Percentiles rank a stretch among this genome's conserved stretches.
Evolutionary conservation across 2,113 vertebrate genomes (phyloP).

Genomic region (Pholis gunnellus): DNA sequence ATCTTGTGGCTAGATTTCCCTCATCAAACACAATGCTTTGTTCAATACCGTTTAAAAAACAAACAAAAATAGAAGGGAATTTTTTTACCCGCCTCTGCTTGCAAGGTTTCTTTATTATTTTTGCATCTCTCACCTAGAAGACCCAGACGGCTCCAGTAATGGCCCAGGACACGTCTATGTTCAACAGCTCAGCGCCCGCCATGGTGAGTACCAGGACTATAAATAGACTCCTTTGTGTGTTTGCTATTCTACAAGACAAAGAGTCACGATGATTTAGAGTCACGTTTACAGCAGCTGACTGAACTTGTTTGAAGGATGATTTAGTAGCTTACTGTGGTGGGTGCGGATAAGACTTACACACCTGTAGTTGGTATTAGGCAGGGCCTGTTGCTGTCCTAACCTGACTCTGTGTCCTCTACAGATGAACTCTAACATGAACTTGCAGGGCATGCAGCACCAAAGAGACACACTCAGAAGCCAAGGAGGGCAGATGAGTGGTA

Average conservation of each 20-base stretch:
- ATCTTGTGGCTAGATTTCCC: not conserved
- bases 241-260: not conserved
- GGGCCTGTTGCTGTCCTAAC: not conserved
- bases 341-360: not conserved
- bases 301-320: not conserved
- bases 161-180: fast-evolving
- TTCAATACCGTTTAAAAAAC: not conserved
- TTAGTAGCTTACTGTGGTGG: not conserved
- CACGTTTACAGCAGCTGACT: not conserved
- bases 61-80: not conserved
- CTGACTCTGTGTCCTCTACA: not conserved
- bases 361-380: not conserved
- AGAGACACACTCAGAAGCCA: not conserved
- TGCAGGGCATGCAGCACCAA: not conserved
- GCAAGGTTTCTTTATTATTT: not conserved
- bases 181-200: not conserved
- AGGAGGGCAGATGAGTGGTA: conserved; percentile 56
- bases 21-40: not conserved
- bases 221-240: not conserved
- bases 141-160: not conserved
- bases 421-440: not conserved
- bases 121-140: not conserved
- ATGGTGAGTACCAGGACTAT: conserved; percentile 28
- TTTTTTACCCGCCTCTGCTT: not conserved
- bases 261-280: not conserved